Base-by-base conservation (phyloP, 2,797 vertebrate species). In the Tadarida brasiliensis region DNA sequence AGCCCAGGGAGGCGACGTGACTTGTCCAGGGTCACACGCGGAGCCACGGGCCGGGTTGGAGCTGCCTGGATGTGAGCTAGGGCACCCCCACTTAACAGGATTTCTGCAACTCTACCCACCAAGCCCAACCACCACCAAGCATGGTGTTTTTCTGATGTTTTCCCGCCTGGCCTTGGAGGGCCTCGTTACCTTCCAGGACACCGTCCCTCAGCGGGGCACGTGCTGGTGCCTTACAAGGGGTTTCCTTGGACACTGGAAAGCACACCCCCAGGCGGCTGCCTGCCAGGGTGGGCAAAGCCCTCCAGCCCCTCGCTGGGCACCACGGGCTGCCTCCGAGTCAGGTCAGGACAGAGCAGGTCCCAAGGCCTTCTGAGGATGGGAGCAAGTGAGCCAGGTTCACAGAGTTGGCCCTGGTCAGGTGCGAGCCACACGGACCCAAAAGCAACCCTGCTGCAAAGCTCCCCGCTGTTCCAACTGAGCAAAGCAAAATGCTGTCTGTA, bases 141-240 rank as follows among this genome's bases (percentile, higher is more conserved):
- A 5, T 0, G 28, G 16, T 9, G 6, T 7, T 10, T 51, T 54
- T 26, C 57, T 80, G 82, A 78, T 30, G 63, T 65, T 2, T 49
- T 71, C 90, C 47, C 9, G 35, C 30, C 63, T 5, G 56, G 47
- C 22, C 51, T 9, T 0, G 47, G 30, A 92, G 56, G 56, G 17
- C n/a, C 30, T 22, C 74, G 44, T 24, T 17, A 26, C 33, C 30
- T 82, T 81, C 77, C 67, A 6, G 16, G 11, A 39, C 17, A 3
- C 73, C 4, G 11, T 39, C 47, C 76, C 33, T 68, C 54, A 3
- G 26, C 0, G 4, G 17, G 61, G 39, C 20, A 5, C 24, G 8
- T 0, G 2, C 3, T 0, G 4, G 30, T 5, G 15, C 39, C 49
- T 3, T 5, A 5, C 5, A 1, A 7, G 44, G 54, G 33, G 24